phyloP scores from a whole-genome alignment of 2,888 invertebrate species.

The Dryococelus australis region DNA sequence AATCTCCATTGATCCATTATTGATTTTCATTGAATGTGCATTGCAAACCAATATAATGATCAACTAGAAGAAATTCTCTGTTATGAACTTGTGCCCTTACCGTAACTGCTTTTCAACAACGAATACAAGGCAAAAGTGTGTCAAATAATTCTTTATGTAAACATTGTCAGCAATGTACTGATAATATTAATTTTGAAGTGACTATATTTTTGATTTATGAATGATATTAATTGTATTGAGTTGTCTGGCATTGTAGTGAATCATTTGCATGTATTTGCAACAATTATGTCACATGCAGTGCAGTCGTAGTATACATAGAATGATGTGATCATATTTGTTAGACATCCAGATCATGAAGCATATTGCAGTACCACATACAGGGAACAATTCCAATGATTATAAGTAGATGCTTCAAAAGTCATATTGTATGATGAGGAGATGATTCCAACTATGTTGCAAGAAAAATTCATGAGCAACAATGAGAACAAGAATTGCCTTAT shows the following conservation, averaged over 20 bases:
- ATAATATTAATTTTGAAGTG: neutral
- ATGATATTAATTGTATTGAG: neutral
- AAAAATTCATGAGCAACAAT: neutral
- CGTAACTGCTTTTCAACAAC: no score
- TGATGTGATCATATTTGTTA: neutral
- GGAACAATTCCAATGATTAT: neutral
- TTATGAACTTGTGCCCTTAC: no score
- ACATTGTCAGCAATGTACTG: neutral
- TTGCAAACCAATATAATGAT: no score
- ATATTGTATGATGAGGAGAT: neutral
- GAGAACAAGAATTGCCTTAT: neutral
- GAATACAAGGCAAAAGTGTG: neutral
- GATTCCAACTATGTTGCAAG: neutral
- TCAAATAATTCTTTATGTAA: neutral
- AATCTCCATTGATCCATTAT: no score
- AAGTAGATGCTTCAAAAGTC: neutral
- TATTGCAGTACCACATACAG: neutral
- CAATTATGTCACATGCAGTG: constrained; percentile 33
- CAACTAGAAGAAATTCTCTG: no score
- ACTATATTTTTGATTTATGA: neutral
- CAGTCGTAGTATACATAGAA: neutral
- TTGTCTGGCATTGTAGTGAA: neutral
- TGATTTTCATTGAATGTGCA: no score
- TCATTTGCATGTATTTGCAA: constrained; percentile 10
- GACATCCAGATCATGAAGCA: neutral